Base-by-base conservation (phyloP, 2,113 vertebrate genomes). In the Buteo buteo region DNA sequence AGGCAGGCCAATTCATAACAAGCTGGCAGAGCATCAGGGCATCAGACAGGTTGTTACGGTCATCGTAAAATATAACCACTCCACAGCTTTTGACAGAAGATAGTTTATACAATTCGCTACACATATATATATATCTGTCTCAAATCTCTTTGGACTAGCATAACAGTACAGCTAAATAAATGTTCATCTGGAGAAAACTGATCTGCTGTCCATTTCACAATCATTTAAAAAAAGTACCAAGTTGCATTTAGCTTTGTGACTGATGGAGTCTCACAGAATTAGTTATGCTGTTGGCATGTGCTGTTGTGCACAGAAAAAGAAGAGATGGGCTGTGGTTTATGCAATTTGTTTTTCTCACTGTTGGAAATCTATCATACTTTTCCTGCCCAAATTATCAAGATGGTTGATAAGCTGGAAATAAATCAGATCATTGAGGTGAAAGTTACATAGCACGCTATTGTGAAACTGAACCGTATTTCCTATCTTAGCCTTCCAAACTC, bases 361-460 rank as follows among this genome's bases (percentile, higher is more conserved):
- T 66, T 93, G 85, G 74, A 95, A 92, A 92, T 58, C 42, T 88
- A 83, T 83, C 22, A 21, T 83, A 31, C 55, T 86, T 96, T 86
- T 90, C 67, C 54, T 93, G 76, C 67, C 45, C 88, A 88, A 88
- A 70, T 78, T 92, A 93, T 88, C 71, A 71, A 90, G 67, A 59
- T 58, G 18, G 52, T 76, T 90, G 78, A 72, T 90, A 94, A 89
- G 49, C 61, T 94, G 86, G 59, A 90, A 97, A 83, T 72, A 86
- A 85, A 73, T 83, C 76, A 80, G 67, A 86, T 88, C 26, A 83
- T 13, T 86, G 64, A 95, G 21, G 50, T 76, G 84, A 77, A 32
- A 45, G 12, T 42, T 65, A 79, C 10, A 73, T 44, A 65, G 71
- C 69, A 90, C 82, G 28, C 52, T 69, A 86, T 95, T 81, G 40